phyloP scores from a whole-genome alignment of 2,797 vertebrate species.

The Catamblyrhynchus diadema region DNA sequence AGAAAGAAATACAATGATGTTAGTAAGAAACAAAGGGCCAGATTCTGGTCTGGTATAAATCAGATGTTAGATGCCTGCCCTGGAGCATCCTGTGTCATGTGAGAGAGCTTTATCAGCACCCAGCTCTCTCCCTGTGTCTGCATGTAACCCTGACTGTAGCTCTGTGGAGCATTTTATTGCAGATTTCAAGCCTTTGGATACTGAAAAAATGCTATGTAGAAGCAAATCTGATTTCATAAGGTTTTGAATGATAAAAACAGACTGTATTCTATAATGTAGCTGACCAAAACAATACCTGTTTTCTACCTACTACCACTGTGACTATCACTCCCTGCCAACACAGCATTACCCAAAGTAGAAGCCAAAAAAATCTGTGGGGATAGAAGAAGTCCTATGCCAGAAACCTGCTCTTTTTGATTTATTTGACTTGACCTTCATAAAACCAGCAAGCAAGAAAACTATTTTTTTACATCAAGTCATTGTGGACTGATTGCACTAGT shows the following conservation, averaged over 20 bases:
- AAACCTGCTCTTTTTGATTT: constrained; percentile 36
- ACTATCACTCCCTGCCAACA: neutral
- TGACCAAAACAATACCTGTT: neutral
- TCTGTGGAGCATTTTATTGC: neutral
- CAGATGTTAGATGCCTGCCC: neutral
- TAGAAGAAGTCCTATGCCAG: neutral
- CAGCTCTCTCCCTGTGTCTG: neutral
- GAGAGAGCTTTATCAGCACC: neutral
- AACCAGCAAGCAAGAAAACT: constrained; percentile 56
- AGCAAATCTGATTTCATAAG: neutral
- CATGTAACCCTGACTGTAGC: neutral
- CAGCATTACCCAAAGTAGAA: neutral
- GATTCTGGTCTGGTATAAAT: constrained; percentile 22
- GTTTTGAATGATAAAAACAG: neutral
- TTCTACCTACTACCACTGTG: neutral
- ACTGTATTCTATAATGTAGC: neutral
- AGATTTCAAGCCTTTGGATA: neutral
- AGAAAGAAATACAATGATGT: neutral
- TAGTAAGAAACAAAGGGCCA: neutral
- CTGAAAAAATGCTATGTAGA: neutral
- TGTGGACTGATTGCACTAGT: constrained; percentile 56
- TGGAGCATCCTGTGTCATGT: neutral
- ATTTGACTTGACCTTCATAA: constrained; percentile 52
- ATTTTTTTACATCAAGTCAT: constrained; percentile 50
- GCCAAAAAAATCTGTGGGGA: neutral